A percentile compares a stretch with the other conserved stretches of the same genome.
Conservation (phyloP, 2,797 vertebrate genomes). For the Anniella stebbinsi region DNA sequence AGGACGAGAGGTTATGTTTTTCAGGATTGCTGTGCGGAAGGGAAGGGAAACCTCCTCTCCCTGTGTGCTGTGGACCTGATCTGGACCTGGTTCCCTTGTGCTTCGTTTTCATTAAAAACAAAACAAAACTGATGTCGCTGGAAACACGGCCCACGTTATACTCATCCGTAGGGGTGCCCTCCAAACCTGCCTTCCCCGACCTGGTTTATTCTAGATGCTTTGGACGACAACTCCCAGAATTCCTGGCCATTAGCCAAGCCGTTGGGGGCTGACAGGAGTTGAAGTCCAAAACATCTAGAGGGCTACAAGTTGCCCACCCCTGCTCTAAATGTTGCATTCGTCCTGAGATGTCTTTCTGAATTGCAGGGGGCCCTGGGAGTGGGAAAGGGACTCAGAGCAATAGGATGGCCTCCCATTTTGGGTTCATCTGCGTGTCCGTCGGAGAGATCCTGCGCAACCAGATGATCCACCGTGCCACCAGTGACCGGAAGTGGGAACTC, state of each 20-base stretch:
- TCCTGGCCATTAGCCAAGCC: too few relatives aligned
- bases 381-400: constrained; percentile 79
- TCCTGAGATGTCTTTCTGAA: background rate
- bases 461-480: constrained; percentile 75
- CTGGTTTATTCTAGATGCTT: too few relatives aligned
- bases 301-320: background rate
- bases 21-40: background rate
- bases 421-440: constrained; percentile 73
- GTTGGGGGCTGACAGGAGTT: too few relatives aligned
- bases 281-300: too few relatives aligned
- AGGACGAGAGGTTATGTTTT: background rate
- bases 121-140: too few relatives aligned
- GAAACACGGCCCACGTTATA: too few relatives aligned
- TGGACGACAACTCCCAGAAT: too few relatives aligned
- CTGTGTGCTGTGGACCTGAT: background rate
- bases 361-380: constrained; percentile 78
- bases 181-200: too few relatives aligned
- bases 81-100: too few relatives aligned
- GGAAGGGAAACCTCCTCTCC: background rate
- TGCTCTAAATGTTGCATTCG: background rate
- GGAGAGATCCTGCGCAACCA: constrained; percentile 79
- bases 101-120: too few relatives aligned
- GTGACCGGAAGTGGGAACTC: constrained; percentile 79
- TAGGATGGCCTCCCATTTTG: constrained; percentile 74
- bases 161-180: too few relatives aligned